Percentiles rank a stretch among this genome's conserved stretches.
Conservation (phyloP, 1,140 invertebrate species). For the Drosophila parabipectinata region DNA sequence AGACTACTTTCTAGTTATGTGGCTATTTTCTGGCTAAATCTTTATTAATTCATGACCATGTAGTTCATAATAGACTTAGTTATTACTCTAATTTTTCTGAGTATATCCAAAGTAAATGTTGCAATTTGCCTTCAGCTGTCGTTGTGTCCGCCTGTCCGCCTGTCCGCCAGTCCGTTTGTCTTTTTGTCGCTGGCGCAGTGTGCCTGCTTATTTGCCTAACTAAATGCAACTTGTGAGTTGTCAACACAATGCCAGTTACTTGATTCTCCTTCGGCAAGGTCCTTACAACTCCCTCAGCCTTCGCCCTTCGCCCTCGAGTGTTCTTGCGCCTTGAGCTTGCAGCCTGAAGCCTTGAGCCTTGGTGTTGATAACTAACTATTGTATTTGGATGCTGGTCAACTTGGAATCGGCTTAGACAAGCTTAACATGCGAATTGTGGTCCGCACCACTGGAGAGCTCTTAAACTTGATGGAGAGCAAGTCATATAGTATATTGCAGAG, state of each 20-base stretch:
- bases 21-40: no score
- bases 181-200: conserved; percentile 8
- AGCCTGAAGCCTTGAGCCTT: conserved; percentile 5
- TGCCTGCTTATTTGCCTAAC: conserved; percentile 72
- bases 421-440: conserved; percentile 12
- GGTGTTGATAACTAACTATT: conserved; percentile 62
- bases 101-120: conserved; percentile 36
- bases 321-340: conserved; percentile 5
- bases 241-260: conserved; percentile 67
- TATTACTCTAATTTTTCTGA: not conserved
- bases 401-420: conserved; percentile 11
- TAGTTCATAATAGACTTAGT: no score
- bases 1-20: no score
- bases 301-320: not conserved
- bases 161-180: not conserved
- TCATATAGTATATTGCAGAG: not conserved
- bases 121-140: conserved; percentile 57
- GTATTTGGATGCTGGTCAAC: conserved; percentile 45
- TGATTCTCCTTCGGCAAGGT: not conserved
- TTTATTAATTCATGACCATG: no score
- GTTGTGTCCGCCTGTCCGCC: not conserved
- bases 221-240: conserved; percentile 79
- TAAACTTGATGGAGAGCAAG: conserved; percentile 3
- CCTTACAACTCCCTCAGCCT: not conserved
- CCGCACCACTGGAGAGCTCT: conserved; percentile 4